A percentile compares a stretch with the other conserved stretches of the same genome.
Conservation (phyloP, 2,113 vertebrate species). For the Tringa solitaria region DNA sequence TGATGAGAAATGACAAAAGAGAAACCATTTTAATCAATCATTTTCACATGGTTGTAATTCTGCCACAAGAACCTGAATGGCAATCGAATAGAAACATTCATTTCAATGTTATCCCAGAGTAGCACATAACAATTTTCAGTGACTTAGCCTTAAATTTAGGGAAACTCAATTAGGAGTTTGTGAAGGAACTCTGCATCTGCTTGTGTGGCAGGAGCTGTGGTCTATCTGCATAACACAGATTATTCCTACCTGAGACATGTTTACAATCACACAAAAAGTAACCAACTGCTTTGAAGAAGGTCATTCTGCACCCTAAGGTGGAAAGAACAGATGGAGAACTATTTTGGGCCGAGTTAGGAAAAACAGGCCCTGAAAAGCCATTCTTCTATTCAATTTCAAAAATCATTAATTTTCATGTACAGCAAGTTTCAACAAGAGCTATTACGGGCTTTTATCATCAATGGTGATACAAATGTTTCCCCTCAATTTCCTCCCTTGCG, state of each 20-base stretch:
- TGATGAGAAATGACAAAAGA: neutral
- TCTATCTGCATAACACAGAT: neutral
- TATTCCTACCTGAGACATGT: neutral
- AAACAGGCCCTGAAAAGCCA: neutral
- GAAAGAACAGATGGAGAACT: slow-evolving; percentile 27
- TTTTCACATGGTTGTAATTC: neutral
- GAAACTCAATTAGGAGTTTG: neutral
- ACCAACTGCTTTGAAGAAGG: neutral
- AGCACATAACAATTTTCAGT: neutral
- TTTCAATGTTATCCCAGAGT: neutral
- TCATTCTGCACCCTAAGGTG: neutral
- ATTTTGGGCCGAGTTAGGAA: neutral
- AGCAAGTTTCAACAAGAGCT: slow-evolving; percentile 12
- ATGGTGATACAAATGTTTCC: neutral
- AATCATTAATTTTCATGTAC: slow-evolving; percentile 22
- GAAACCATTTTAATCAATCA: neutral
- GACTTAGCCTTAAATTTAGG: neutral
- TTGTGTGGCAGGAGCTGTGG: neutral
- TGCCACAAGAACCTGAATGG: neutral
- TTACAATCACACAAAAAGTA: neutral
- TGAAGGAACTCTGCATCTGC: neutral
- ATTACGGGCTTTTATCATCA: neutral
- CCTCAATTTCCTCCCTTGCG: neutral
- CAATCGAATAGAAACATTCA: neutral
- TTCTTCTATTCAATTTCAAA: neutral